phyloP scores from a whole-genome alignment of 2,113 vertebrate species.

The Corvus cornix region DNA sequence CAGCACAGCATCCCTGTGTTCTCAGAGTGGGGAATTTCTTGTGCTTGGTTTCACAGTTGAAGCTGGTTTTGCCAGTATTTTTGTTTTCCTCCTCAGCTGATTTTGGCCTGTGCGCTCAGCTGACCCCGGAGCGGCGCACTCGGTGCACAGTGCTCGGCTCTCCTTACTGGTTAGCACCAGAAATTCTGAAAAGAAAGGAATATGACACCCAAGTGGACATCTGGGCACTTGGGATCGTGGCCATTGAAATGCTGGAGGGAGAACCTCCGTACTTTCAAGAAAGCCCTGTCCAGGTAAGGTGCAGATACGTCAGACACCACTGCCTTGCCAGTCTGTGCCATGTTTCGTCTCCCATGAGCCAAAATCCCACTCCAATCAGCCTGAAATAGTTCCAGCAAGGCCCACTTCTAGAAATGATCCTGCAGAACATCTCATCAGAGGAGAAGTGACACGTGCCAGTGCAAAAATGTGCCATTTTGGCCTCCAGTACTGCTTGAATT shows the following conservation, averaged over 20 bases:
- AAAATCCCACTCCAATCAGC: background rate
- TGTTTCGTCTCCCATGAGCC: background rate
- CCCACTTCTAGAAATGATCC: background rate
- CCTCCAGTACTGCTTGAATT: background rate
- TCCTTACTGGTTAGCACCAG: conserved; percentile 97
- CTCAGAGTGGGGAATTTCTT: background rate
- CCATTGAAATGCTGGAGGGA: conserved; percentile 98
- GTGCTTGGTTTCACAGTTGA: background rate
- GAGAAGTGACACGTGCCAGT: background rate
- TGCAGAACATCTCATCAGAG: background rate
- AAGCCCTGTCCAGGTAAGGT: conserved; percentile 91
- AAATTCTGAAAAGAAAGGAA: conserved; percentile 91
- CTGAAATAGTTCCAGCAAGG: background rate
- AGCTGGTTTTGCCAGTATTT: background rate
- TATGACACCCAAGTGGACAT: conserved; percentile 97
- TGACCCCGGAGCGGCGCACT: conserved; percentile 95
- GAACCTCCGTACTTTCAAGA: conserved; percentile 96
- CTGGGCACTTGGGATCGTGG: conserved; percentile 98
- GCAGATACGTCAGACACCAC: background rate
- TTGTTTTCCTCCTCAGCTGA: conserved; percentile 79
- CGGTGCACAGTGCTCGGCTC: conserved; percentile 96
- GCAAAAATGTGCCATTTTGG: background rate
- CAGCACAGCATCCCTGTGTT: background rate
- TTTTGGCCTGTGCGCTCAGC: conserved; percentile 98
- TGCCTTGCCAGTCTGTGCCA: background rate